Conservation (phyloP, 2,797 vertebrate species). For the Florisuga fusca region DNA sequence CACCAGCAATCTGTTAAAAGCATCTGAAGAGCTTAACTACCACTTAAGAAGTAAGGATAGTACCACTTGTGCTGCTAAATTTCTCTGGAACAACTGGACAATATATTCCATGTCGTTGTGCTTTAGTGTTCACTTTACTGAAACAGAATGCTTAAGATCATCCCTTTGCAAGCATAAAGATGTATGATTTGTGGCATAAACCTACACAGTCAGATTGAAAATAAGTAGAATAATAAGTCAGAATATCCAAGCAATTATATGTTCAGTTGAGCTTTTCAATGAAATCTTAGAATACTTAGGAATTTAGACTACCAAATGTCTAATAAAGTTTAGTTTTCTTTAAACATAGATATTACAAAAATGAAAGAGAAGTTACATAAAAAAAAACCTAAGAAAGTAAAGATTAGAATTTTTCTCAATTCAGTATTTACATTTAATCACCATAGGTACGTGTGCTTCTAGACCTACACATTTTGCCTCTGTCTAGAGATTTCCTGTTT, state of each 20-base stretch:
- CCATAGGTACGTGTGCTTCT: fast-evolving
- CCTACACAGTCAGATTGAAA: neutral
- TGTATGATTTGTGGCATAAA: neutral
- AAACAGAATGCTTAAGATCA: neutral
- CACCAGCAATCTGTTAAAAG: neutral
- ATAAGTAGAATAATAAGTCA: neutral
- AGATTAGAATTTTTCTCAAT: neutral
- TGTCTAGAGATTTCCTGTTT: neutral
- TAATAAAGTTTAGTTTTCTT: neutral
- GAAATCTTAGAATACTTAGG: neutral
- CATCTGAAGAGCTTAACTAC: neutral
- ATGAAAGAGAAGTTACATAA: too few relatives aligned
- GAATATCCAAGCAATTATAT: neutral
- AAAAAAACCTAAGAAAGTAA: neutral
- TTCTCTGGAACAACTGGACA: neutral
- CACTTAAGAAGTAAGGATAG: neutral
- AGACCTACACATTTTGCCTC: neutral
- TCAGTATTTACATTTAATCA: neutral
- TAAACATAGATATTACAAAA: neutral
- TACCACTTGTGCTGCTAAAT: neutral
- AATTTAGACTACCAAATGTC: neutral
- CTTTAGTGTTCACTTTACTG: neutral
- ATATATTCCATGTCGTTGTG: neutral
- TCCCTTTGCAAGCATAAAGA: neutral
- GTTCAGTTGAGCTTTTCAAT: neutral